phyloP scores from a whole-genome alignment of 1,140 invertebrate genomes.

The Drosophila suzukii region DNA sequence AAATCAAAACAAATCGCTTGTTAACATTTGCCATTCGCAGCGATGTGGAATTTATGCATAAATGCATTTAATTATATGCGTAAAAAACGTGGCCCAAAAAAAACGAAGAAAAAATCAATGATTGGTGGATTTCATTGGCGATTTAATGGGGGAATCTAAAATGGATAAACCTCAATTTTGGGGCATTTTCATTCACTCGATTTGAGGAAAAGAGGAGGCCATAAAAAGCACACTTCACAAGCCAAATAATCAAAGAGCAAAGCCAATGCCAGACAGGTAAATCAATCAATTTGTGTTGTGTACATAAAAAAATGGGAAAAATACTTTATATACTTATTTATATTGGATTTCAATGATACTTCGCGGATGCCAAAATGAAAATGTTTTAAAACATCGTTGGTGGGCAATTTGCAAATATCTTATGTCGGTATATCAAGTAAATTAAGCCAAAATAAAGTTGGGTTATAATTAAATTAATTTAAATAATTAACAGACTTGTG shows the following conservation, averaged over 20 bases:
- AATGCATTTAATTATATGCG: constrained; percentile 66
- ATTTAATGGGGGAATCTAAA: constrained; percentile 16
- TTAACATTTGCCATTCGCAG: constrained; percentile 56
- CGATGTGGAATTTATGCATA: constrained; percentile 63
- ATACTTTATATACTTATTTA: constrained; percentile 2
- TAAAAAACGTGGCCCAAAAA: constrained; percentile 18
- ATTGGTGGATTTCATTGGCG: not conserved
- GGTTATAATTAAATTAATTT: constrained; percentile 47
- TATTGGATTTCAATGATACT: constrained; percentile 17
- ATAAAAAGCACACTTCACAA: constrained; percentile 42
- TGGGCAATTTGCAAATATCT: not conserved
- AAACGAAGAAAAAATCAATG: constrained; percentile 7
- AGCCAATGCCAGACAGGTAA: constrained; percentile 40
- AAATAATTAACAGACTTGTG: constrained; percentile 33
- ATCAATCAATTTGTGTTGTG: constrained; percentile 37
- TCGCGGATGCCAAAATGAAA: constrained; percentile 9
- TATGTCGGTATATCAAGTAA: not conserved
- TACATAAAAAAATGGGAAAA: constrained; percentile 4
- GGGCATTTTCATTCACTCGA: constrained; percentile 7
- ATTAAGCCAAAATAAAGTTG: constrained; percentile 5
- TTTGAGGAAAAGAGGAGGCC: constrained; percentile 12
- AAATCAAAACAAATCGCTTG: constrained; percentile 63
- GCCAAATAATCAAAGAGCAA: constrained; percentile 28
- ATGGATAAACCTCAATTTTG: constrained; percentile 20
- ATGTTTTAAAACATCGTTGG: constrained; percentile 6